These are phyloP conservation scores for Drosophila formosana DNA, from an alignment of 2,888 invertebrate genomes.

Conservation along the genomic window DNA sequence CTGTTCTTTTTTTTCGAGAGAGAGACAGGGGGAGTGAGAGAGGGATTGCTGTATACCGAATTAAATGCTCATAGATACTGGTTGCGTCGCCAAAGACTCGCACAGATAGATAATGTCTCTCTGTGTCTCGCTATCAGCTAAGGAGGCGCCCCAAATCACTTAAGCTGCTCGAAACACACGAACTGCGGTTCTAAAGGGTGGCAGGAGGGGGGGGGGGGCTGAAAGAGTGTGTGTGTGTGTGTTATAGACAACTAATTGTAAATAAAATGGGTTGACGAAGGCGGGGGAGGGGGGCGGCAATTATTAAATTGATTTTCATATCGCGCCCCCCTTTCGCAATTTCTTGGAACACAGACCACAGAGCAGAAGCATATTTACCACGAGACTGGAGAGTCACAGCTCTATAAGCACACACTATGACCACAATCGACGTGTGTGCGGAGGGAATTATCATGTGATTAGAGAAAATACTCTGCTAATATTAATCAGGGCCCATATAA, in stretches of 20 bases:
- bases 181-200: conserved; percentile 17
- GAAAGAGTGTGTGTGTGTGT: conserved; percentile 6
- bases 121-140: conserved; percentile 71
- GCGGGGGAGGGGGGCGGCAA: conserved; percentile 28
- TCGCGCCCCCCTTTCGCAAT: conserved; percentile 47
- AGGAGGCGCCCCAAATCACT: conserved; percentile 81
- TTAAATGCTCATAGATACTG: conserved; percentile 66
- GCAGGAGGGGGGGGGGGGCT: neutral
- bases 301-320: conserved; percentile 79
- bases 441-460: conserved; percentile 78
- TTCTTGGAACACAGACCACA: conserved; percentile 33
- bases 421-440: conserved; percentile 25
- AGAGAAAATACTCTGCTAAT: conserved; percentile 67
- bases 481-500: conserved; percentile 74
- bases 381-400: conserved; percentile 16
- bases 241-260: conserved; percentile 73
- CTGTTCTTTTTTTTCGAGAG: neutral
- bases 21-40: neutral
- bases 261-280: conserved; percentile 66
- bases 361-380: conserved; percentile 22
- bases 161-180: conserved; percentile 68
- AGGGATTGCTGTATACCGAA: conserved; percentile 36
- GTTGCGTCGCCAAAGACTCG: conserved; percentile 8
- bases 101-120: conserved; percentile 68
- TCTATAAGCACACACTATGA: conserved; percentile 11